phyloP scores from a whole-genome alignment of 1,140 invertebrate species.

The Asobara japonica region DNA sequence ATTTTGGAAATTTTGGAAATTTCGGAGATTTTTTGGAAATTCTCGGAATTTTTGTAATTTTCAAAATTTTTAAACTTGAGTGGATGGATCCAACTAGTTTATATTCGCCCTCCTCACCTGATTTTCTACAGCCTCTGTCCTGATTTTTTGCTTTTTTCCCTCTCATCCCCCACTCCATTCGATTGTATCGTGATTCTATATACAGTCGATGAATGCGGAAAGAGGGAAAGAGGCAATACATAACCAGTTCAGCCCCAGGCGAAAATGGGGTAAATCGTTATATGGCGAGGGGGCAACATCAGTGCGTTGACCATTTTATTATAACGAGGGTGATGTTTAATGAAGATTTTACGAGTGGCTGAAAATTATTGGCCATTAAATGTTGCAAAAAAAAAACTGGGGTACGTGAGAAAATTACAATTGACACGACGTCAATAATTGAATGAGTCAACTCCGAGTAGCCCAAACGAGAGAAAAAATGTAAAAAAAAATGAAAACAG shows the following conservation, averaged over 20 bases:
- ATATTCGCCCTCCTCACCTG: background rate
- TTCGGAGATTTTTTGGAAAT: too few relatives aligned
- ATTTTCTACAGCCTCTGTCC: background rate
- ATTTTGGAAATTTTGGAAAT: too few relatives aligned
- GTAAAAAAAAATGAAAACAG: too few relatives aligned
- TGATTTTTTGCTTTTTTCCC: background rate
- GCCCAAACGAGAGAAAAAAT: too few relatives aligned
- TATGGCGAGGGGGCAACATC: conserved; percentile 53
- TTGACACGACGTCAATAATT: background rate
- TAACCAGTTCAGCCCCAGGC: conserved; percentile 30
- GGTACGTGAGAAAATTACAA: background rate
- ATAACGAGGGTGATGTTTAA: conserved; percentile 46
- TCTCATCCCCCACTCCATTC: background rate
- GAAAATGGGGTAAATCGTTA: conserved; percentile 55
- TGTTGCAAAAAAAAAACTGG: background rate
- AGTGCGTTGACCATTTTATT: conserved; percentile 61
- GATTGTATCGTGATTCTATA: conserved; percentile 1
- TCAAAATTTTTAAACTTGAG: too few relatives aligned
- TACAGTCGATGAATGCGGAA: background rate
- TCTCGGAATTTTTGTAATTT: too few relatives aligned
- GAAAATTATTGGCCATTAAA: background rate
- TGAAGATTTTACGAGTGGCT: conserved; percentile 55
- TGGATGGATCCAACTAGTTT: too few relatives aligned
- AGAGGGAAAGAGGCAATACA: conserved; percentile 26
- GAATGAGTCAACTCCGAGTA: background rate